Conservation (phyloP, 2,113 vertebrate genomes). For the Sander lucioperca region DNA sequence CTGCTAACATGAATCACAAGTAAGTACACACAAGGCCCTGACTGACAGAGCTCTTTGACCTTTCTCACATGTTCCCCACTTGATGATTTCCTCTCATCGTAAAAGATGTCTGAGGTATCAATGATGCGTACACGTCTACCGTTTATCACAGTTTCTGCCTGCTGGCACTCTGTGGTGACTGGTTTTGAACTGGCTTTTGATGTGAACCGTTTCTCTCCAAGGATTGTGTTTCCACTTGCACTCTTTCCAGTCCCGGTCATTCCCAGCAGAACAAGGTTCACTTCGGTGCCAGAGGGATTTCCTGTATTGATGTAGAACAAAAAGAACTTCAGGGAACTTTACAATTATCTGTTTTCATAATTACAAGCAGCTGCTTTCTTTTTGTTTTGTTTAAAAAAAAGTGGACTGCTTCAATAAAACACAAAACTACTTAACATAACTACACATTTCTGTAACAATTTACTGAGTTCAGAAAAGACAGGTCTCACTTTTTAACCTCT, state of each 20-base stretch:
- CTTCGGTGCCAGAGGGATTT: neutral
- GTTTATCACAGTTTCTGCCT: fast-evolving
- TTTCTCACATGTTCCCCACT: neutral
- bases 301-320: neutral
- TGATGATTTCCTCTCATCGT: neutral
- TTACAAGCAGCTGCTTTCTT: neutral
- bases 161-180: neutral
- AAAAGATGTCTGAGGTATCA: slow-evolving; percentile 6
- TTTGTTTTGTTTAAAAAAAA: neutral
- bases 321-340: neutral
- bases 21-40: neutral
- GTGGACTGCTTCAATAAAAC: too few species aligned
- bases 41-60: neutral
- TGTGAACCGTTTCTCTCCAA: fast-evolving
- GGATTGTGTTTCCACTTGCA: slow-evolving; percentile 12
- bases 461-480: neutral
- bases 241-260: slow-evolving; percentile 1
- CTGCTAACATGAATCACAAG: neutral
- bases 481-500: neutral
- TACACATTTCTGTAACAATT: neutral
- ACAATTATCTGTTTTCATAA: neutral
- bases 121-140: neutral
- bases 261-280: slow-evolving; percentile 7
- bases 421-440: neutral
- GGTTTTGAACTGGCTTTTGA: neutral